Evolutionary conservation across 2,888 invertebrate species (phyloP).

Genomic region (Geophilus truncorum): DNA sequence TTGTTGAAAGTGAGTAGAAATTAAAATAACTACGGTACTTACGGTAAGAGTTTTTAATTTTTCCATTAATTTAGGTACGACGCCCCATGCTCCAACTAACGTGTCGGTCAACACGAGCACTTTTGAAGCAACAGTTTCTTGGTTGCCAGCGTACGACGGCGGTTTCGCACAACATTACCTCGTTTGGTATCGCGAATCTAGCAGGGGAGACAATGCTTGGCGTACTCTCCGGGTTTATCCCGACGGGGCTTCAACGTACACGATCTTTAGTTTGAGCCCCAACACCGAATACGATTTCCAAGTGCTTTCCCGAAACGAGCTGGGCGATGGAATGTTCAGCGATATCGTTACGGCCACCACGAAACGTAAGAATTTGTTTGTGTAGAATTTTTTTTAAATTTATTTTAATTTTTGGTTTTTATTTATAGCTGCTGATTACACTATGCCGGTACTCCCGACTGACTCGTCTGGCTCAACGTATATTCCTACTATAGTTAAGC

Average conservation of each 20-base stretch:
- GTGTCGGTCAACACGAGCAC: constrained; percentile 81
- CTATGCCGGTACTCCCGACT: constrained; percentile 59
- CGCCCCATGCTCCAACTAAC: constrained; percentile 95
- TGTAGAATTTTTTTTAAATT: constrained; percentile 13
- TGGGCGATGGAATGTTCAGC: constrained; percentile 94
- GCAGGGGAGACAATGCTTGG: constrained; percentile 71
- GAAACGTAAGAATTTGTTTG: constrained; percentile 61
- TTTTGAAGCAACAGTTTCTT: constrained; percentile 82
- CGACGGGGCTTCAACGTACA: constrained; percentile 82
- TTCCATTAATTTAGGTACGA: constrained; percentile 66
- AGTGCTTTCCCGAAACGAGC: constrained; percentile 87
- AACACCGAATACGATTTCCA: constrained; percentile 93
- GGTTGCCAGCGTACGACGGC: constrained; percentile 93
- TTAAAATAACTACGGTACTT: background rate
- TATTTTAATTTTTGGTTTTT: constrained; percentile 43
- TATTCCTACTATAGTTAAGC: constrained; percentile 64
- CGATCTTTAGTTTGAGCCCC: constrained; percentile 83
- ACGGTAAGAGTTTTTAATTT: background rate
- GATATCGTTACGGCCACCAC: constrained; percentile 84
- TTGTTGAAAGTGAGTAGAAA: constrained; percentile 46
- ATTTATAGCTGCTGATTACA: constrained; percentile 28
- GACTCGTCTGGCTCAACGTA: constrained; percentile 66
- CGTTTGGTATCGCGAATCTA: constrained; percentile 87
- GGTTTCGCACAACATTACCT: constrained; percentile 93
- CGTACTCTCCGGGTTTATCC: constrained; percentile 89